A percentile compares a stretch with the other conserved stretches of the same genome.
These are phyloP conservation scores for Pelecanoides urinatrix DNA, from an alignment of 2,113 vertebrate genomes.

Conservation along the genomic window DNA sequence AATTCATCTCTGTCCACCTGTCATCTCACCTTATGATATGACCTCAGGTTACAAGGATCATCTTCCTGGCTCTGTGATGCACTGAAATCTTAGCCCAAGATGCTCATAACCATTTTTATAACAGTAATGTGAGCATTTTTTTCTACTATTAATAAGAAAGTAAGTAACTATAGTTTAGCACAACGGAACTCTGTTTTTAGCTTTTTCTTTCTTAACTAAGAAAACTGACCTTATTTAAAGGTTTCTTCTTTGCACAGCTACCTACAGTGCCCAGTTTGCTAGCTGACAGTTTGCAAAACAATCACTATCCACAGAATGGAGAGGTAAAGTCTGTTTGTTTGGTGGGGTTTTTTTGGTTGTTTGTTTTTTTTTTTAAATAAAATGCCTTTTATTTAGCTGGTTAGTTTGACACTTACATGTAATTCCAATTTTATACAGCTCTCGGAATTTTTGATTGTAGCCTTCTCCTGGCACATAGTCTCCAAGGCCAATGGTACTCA, in stretches of 20 bases:
- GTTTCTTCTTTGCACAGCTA: background rate
- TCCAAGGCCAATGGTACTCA: constrained; percentile 95
- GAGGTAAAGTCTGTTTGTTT: background rate
- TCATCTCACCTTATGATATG: background rate
- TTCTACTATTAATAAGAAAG: background rate
- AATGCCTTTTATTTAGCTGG: background rate
- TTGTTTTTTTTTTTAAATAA: background rate
- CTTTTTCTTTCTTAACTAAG: background rate
- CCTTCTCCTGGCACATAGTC: constrained; percentile 96
- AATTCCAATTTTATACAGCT: constrained; percentile 94
- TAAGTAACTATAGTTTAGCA: background rate
- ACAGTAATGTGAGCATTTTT: background rate
- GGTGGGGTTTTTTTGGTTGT: too few species aligned
- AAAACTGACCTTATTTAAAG: background rate
- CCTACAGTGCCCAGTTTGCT: background rate
- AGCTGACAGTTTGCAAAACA: background rate
- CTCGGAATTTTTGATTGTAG: constrained; percentile 88
- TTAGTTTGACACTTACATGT: constrained; percentile 81
- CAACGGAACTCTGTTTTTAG: background rate
- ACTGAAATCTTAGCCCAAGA: background rate
- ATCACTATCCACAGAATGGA: background rate
- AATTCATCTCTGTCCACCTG: background rate
- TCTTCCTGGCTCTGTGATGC: background rate
- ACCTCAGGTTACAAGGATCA: background rate
- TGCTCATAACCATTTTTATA: background rate